Evolutionary conservation across 1,140 invertebrate species (phyloP).

Genomic region (Sitobion miscanthi): DNA sequence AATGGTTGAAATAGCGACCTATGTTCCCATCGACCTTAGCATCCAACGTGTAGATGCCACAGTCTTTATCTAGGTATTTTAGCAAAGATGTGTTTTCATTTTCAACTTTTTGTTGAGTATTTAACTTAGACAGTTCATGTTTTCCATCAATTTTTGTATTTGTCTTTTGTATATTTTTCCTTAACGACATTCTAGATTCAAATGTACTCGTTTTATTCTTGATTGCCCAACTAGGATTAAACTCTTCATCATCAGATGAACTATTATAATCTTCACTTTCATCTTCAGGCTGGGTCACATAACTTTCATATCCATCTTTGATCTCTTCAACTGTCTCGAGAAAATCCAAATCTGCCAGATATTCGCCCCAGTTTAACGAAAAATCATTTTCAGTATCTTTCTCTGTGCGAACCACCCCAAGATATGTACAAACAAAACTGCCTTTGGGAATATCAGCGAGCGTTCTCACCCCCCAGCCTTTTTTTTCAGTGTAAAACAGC

Average conservation of each 20-base stretch:
- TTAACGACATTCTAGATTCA: background rate
- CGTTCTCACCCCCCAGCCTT: slow-evolving; percentile 95
- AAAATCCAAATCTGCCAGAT: background rate
- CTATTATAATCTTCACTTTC: background rate
- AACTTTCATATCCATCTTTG: slow-evolving; percentile 82
- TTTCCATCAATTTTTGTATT: slow-evolving; percentile 8
- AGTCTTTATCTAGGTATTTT: background rate
- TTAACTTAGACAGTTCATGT: background rate
- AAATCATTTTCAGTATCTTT: slow-evolving; percentile 78
- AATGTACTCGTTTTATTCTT: background rate
- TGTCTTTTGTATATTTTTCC: background rate
- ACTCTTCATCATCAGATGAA: background rate
- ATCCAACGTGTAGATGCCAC: slow-evolving; percentile 81
- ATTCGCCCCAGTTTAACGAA: background rate
- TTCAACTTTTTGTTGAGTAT: background rate
- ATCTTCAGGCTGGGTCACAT: background rate
- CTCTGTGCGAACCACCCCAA: slow-evolving; percentile 90
- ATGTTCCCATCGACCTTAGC: slow-evolving; percentile 94
- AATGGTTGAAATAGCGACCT: slow-evolving; percentile 94
- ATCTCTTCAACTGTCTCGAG: background rate
- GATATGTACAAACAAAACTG: slow-evolving; percentile 94
- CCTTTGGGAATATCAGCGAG: slow-evolving; percentile 93
- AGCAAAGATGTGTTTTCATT: background rate
- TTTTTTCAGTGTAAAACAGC: slow-evolving; percentile 83
- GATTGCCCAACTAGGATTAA: background rate